A percentile compares a stretch with the other conserved stretches of the same genome.
These are phyloP conservation scores for Lissocephala sabroskyi DNA, from an alignment of 2,888 invertebrate genomes.

Conservation along the genomic window DNA sequence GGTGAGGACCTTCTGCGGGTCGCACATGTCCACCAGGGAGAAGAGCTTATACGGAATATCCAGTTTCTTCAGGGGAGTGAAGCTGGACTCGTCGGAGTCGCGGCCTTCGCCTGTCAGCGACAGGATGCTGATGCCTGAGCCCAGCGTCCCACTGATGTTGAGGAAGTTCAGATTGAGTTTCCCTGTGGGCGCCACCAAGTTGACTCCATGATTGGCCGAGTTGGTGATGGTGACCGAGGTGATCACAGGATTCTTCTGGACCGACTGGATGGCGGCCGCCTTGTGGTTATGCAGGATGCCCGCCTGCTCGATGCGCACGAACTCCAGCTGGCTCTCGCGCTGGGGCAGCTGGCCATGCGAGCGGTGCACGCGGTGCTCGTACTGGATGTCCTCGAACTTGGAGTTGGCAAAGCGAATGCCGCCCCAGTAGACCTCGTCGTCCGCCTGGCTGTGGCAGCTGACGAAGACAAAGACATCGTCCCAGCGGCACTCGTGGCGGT, in stretches of 20 bases:
- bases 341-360: slow-evolving; percentile 82
- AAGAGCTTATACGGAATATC: slow-evolving; percentile 92
- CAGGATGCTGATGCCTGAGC: slow-evolving; percentile 91
- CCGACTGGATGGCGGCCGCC: slow-evolving; percentile 91
- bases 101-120: slow-evolving; percentile 94
- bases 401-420: slow-evolving; percentile 93
- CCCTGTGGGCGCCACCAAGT: slow-evolving; percentile 90
- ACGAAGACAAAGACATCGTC: slow-evolving; percentile 94
- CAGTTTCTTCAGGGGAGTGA: slow-evolving; percentile 85
- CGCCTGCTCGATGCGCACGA: slow-evolving; percentile 90
- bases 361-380: slow-evolving; percentile 85
- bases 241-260: slow-evolving; percentile 88
- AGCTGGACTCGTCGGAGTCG: slow-evolving; percentile 90
- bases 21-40: slow-evolving; percentile 96
- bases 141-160: slow-evolving; percentile 84
- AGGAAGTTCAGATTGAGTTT: slow-evolving; percentile 84
- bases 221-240: slow-evolving; percentile 86
- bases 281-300: slow-evolving; percentile 97
- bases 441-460: slow-evolving; percentile 82
- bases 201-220: slow-evolving; percentile 93
- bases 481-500: slow-evolving; percentile 89
- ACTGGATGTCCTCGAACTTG: slow-evolving; percentile 89
- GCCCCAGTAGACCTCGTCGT: slow-evolving; percentile 89
- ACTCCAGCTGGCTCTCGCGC: slow-evolving; percentile 84
- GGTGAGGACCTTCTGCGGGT: slow-evolving; percentile 91